Base-by-base conservation (phyloP, 2,888 invertebrate genomes). In the Drosophila lutescens region DNA sequence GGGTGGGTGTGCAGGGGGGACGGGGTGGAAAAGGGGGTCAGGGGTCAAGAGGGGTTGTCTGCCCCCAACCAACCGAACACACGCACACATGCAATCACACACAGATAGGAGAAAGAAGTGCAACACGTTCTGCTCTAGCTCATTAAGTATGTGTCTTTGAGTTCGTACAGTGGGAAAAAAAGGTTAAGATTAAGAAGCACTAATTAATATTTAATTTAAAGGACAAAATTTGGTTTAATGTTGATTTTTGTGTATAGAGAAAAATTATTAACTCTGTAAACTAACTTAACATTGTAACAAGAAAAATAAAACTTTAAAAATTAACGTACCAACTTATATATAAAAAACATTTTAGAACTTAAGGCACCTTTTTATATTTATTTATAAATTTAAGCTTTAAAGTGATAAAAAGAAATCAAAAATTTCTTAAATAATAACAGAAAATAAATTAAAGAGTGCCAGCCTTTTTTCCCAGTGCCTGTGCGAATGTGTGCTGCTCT, bases 101-200 rank as follows among this genome's bases (percentile, higher is more conserved):
- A 20, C 57, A 20, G 17, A 49, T 17, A 13, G n/a, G 10, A 12
- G 43, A 23, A 26, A 20, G 20, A 59, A 50, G 60, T 49, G 69
- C 69, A 68, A 69, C 69, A 69, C 69, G 59, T 59, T 69, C 38
- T 40, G 59, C 54, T 40, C 50, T 41, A 46, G 69, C 69, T 70
- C 69, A 70, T 70, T 70, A 70, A 70, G 69, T 69, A 60, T 68
- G 69, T 49, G 59, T 54, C 47, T 55, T 41, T 55, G 65, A 38
- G 32, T 67, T 23, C 20, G 12, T 40, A 44, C 44, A 23, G 12
- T 44, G 13, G 13, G 8, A 8, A 20, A 23, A 23, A 44, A 44
- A 13, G 26, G 5, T 26, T 5, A 0, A n/a, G 12, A 12, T 4
- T 36, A 36, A 2, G 0, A 12, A 43, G 17, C 4, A 8, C 40